Evolutionary conservation across 2,797 vertebrate species (phyloP), one percentile per base, ranked within the genome.

Genomic region (Anguilla megastoma): DNA sequence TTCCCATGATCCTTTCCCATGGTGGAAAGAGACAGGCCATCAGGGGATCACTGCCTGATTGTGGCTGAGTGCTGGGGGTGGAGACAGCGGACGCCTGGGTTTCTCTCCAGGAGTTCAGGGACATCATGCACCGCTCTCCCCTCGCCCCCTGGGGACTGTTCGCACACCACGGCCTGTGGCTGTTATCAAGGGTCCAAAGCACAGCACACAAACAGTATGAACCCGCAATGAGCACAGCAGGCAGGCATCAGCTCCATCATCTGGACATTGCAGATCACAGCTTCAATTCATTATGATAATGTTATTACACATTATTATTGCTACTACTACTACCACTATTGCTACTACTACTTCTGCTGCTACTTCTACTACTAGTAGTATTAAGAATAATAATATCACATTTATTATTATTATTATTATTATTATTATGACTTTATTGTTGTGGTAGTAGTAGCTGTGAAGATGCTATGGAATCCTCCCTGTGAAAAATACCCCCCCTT

Each of bases 11-110:
- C 21, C 30, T 60, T 33, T 16, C 16, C 45, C 63, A 2, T 16
- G 41, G 50, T 16, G 27, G 18, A 76, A 33, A 48, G 24, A 89
- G 89, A 85, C 88, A 88, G 87, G 86, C 86, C 86, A 85, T 90
- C 83, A 52, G 52, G 24, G 0, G 54, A 41, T 86, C 45, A 63
- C 48, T 21, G 33, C 76, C 66, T 88, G 84, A 79, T 88, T 18
- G 50, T 85, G 18, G 30, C 83, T 79, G 88, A 50, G 80, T 58
- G 33, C 69, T n/a, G 56, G 80, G 85, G 58, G 87, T 18, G 24
- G 14, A 50, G 63, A 86, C 85, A 87, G 86, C 24, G 79, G 66
- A 87, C 63, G 86, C 58, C 41, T 74, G 82, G 79, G 89, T 69
- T 6, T 86, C 45, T 74, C 69, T 54, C 7, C 48, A 30, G 66